Conservation (phyloP, 2,797 vertebrate genomes). For the Dromococcyx pavoninus region DNA sequence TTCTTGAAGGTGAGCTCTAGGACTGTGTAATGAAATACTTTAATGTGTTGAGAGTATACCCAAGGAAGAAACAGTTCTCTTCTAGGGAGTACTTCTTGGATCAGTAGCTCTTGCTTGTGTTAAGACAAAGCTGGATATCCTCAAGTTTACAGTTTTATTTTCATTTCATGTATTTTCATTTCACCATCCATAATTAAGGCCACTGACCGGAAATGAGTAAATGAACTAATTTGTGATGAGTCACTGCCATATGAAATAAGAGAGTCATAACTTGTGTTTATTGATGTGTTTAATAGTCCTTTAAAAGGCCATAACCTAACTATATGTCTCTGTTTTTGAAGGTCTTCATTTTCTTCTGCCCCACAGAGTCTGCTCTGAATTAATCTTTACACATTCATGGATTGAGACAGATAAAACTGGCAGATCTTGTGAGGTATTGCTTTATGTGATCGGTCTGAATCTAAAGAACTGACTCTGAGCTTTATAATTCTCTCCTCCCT, state of each 20-base stretch:
- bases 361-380: background rate
- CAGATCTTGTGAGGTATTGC: background rate
- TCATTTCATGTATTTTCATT: no score
- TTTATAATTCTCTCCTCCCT: background rate
- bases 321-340: background rate
- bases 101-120: background rate
- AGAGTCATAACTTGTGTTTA: constrained; percentile 1
- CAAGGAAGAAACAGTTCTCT: background rate
- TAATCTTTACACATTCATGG: background rate
- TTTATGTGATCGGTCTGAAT: background rate
- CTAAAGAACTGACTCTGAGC: background rate
- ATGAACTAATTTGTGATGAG: constrained; percentile 19
- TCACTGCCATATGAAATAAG: background rate
- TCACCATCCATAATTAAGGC: background rate
- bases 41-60: background rate
- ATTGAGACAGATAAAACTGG: background rate
- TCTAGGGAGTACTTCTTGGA: background rate
- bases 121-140: background rate
- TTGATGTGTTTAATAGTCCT: background rate
- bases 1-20: background rate
- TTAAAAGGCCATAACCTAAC: background rate
- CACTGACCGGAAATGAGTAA: background rate
- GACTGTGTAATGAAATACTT: background rate
- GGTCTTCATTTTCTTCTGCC: background rate
- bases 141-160: background rate